Evolutionary conservation across 2,797 vertebrate genomes (phyloP), one percentile per base, ranked within the genome.

Genomic region (Setipinna tenuifilis): DNA sequence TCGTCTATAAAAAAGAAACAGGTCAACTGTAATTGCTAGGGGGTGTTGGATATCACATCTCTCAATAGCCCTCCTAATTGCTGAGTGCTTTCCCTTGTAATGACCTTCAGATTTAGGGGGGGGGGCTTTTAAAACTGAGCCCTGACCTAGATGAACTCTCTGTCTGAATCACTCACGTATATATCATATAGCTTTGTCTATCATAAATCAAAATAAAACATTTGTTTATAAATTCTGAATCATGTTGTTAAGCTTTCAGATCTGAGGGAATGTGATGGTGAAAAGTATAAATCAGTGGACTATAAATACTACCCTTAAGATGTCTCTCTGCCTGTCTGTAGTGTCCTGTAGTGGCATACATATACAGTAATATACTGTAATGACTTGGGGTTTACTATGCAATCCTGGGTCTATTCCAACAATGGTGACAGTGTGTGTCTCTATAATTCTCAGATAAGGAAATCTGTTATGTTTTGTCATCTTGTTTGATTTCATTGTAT

Each of bases 11-110:
- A 71, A 41, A 35, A 41, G 71, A 78, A 78, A 78, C 17, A 21
- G 71, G 71, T 78, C 71, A 78, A 78, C 31, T 78, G 71, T 78
- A 78, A 75, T 44, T 78, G 35, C 35, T 21, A 44, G 21, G 31
- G 71, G 71, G 71, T 78, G 71, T 78, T 78, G 35, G 71, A 78
- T 78, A 44, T 78, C 71, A 44, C 35, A 44, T 78, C 71, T 44
- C 35, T 44, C 35, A 78, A 41, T 44, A 78, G 31, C 71, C 71
- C 71, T n/a, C 1, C 71, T 78, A 78, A 78, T 41, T 44, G 35
- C 31, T 21, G 19, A 44, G 71, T 21, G 35, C 71, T 21, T 78
- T 78, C 71, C 17, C 71, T 41, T 44, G 17, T 75, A 75, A 75
- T 75, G 68, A 75, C 71, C 71, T 78, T 78, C 35, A 78, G 19